Evolutionary conservation across 2,888 invertebrate species (phyloP), one percentile per base, ranked within the genome.

Genomic region (Prosapia bicincta): DNA sequence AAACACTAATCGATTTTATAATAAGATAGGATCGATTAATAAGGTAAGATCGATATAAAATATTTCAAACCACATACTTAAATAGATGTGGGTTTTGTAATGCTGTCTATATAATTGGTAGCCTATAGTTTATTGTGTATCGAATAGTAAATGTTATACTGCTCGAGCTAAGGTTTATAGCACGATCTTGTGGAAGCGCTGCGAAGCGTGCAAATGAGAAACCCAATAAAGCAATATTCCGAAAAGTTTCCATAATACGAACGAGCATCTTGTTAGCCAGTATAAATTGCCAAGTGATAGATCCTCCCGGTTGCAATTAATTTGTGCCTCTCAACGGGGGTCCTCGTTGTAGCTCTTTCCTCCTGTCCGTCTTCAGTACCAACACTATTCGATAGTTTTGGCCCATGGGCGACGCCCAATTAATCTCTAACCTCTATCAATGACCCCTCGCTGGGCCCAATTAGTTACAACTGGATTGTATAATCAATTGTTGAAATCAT

Each of bases 371-470:
- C 54, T 20, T n/a, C 20, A 54, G 13, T 54, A 54, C 54, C 20
- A 54, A 54, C 54, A 54, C 54, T 54, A 54, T 54, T 54, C 20
- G 20, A 54, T 54, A 54, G 54, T 54, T 54, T 9, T 13, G 38
- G 54, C 20, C 54, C 54, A 54, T 20, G 13, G 54, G 54, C 54
- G 54, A 20, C 20, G 54, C 20, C 54, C 54, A 54, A 54, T 54
- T 54, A 54, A 54, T 54, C 54, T 54, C 54, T 54, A 54, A 54
- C 54, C 54, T 54, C 54, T 54, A 54, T 54, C 54, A 54, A 54
- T 54, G 54, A 54, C 54, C 20, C 13, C 54, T 20, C 54, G 54
- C 54, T 54, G 54, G 3, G 54, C n/a, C n/a, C 54, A 54, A 54
- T 54, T 54, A 54, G 54, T 54, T 54, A 2, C 54, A 13, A 20